Conservation (phyloP, 1,140 invertebrate species). For the Aphelinus certus region DNA sequence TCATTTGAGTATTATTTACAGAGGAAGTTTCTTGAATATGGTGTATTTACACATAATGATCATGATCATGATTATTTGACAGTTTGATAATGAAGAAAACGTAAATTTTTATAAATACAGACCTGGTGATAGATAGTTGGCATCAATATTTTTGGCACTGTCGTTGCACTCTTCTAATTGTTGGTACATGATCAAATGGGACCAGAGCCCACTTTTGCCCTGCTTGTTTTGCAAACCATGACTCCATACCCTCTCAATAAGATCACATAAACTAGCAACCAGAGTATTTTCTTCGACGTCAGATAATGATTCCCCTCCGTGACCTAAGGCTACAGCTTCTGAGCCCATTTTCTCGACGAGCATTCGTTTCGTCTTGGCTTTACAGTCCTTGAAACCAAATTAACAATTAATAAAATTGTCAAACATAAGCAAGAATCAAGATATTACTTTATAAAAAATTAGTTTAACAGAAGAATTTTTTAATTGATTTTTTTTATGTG, state of each 20-base stretch:
- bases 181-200: constrained; percentile 89
- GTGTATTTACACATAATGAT: neutral
- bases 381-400: constrained; percentile 76
- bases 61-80: neutral
- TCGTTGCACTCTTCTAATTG: constrained; percentile 85
- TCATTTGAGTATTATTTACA: constrained; percentile 24
- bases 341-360: constrained; percentile 97
- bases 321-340: constrained; percentile 87
- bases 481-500: too few relatives aligned
- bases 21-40: neutral
- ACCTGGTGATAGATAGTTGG: constrained; percentile 87
- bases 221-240: constrained; percentile 96
- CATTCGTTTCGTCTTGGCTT: constrained; percentile 96
- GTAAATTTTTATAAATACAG: constrained; percentile 48
- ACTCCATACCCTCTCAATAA: constrained; percentile 97
- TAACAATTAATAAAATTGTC: constrained; percentile 22
- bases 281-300: constrained; percentile 94
- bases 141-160: constrained; percentile 78
- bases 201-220: constrained; percentile 95
- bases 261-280: constrained; percentile 96
- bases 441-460: neutral
- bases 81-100: neutral
- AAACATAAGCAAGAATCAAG: constrained; percentile 14
- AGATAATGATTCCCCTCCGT: constrained; percentile 72
- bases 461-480: neutral